Evolutionary conservation across 2,888 invertebrate genomes (phyloP), one percentile per base, ranked within the genome.

Genomic region (Ischnura elegans): DNA sequence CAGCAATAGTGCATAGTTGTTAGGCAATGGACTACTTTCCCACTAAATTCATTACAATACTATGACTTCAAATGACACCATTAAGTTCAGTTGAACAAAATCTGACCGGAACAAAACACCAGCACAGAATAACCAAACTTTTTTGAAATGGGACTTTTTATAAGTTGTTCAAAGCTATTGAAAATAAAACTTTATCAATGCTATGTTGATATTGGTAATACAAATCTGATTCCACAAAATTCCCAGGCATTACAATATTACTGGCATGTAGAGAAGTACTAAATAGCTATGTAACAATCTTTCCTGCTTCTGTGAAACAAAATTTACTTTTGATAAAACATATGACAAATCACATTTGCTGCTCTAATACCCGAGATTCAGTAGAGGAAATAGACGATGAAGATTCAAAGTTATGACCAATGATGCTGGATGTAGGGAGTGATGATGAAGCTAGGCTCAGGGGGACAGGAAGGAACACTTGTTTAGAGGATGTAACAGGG

Each of bases 401-500:
- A 66, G 55, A n/a, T 16, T 61, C 47, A 43, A 55, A 61, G 61
- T 61, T 90, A 51, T 55, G 55, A 61, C 4, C n/a, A 66, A 90
- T 61, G 43, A 47, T 55, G 36, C 45, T 25, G 0, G 45, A 87
- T 55, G 87, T 55, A 21, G 55, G 61, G 36, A 47, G 25, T 16
- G 61, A 29, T 25, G 43, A 25, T 43, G 90, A 25, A 55, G 90
- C 90, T 61, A 43, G n/a, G 42, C 87, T 46, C 25, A 94, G 51
- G 45, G 93, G 84, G 51, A 94, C 93, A 42, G 97, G 98, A 51
- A 98, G 96, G 96, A 97, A 98, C 94, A 98, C 97, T 95, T 97
- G 97, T 96, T 98, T 97, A 47, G 97, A 96, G 94, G 97, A 97
- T 93, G 97, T 97, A 94, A 98, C 97, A 95, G 97, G 97, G 8